A percentile compares a stretch with the other conserved stretches of the same genome.
phyloP scores from a whole-genome alignment of 2,888 invertebrate genomes.

The Nipponacmea schrenckii region DNA sequence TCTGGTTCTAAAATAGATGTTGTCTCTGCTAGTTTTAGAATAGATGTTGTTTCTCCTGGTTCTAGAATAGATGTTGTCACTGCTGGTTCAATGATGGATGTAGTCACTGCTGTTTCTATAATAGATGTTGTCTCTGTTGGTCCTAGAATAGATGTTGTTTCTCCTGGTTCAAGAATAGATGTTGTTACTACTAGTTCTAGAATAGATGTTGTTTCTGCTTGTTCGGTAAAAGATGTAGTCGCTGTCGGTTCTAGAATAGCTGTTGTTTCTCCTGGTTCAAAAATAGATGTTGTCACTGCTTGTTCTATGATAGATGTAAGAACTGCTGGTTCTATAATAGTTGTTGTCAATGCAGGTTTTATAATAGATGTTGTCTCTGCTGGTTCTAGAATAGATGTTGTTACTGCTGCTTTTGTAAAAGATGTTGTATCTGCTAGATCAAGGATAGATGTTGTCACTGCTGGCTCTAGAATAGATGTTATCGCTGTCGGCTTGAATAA shows the following conservation, averaged over 20 bases:
- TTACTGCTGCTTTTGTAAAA: background rate
- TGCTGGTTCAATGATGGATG: no score
- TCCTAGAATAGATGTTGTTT: no score
- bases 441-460: no score
- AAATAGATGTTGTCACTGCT: background rate
- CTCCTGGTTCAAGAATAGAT: background rate
- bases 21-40: no score
- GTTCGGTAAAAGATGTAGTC: background rate
- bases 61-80: no score
- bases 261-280: background rate
- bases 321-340: conserved; percentile 9
- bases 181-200: background rate
- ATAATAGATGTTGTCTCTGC: background rate
- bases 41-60: no score
- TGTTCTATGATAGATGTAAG: background rate
- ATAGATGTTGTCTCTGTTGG: no score
- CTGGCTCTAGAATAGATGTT: background rate
- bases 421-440: background rate
- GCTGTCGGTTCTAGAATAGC: background rate
- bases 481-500: background rate
- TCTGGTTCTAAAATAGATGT: no score
- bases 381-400: conserved; percentile 9
- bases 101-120: no score
- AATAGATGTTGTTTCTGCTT: no score
- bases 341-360: conserved; percentile 9